Evolutionary conservation across 1,140 invertebrate genomes (phyloP).

Genomic region (Cydia splendana): DNA sequence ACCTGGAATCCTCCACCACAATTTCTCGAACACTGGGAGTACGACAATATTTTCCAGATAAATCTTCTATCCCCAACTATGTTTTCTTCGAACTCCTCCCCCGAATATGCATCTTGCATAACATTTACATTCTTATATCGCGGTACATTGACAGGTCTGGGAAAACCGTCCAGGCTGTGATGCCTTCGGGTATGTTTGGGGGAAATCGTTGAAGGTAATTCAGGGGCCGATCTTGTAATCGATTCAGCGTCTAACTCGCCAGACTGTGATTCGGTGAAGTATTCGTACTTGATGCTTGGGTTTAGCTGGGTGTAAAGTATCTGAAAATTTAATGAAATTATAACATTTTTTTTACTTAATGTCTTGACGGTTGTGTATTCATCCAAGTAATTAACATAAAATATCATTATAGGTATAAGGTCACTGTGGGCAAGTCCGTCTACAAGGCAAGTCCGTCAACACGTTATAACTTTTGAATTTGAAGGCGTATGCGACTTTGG

Average conservation of each 20-base stretch:
- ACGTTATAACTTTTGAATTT: no score
- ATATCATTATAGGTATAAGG: no score
- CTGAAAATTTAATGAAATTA: constrained; percentile 75
- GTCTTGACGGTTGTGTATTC: no score
- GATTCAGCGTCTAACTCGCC: constrained; percentile 63
- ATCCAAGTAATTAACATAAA: no score
- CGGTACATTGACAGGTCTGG: constrained; percentile 39
- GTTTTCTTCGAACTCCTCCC: constrained; percentile 54
- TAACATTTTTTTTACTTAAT: neutral
- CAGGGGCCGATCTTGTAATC: constrained; percentile 46
- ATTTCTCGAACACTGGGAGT: constrained; percentile 87
- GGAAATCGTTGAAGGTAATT: constrained; percentile 42
- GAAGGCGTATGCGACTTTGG: no score
- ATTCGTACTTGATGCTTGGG: constrained; percentile 93
- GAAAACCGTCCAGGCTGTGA: constrained; percentile 56
- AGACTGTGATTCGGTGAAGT: constrained; percentile 80
- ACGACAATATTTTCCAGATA: constrained; percentile 88
- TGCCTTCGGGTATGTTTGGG: constrained; percentile 67
- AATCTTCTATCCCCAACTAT: constrained; percentile 82
- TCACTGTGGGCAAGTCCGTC: no score
- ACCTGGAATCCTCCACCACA: constrained; percentile 89
- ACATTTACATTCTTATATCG: constrained; percentile 50
- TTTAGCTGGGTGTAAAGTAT: constrained; percentile 88
- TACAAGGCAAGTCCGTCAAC: no score
- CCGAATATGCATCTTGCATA: constrained; percentile 44